These are phyloP conservation scores for Melanerpes aurifrons DNA, from an alignment of 2,113 vertebrate genomes.

Conservation along the genomic window DNA sequence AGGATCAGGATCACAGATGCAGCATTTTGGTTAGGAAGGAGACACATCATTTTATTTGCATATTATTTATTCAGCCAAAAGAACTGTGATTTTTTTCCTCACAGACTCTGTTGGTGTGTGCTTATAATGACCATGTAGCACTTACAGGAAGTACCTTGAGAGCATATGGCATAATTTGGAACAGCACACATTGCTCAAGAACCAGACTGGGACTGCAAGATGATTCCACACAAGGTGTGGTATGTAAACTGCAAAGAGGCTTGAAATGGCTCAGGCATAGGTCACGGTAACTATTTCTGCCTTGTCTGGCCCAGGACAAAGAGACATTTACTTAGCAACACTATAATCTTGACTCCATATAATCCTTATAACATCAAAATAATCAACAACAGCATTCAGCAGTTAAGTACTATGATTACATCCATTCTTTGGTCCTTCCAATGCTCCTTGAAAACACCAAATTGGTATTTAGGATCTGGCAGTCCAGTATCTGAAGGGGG, in stretches of 20 bases:
- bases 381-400: not conserved
- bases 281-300: not conserved
- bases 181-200: not conserved
- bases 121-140: not conserved
- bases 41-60: constrained; percentile 29
- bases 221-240: not conserved
- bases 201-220: not conserved
- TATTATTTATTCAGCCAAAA: constrained; percentile 41
- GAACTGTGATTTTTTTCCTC: constrained; percentile 16
- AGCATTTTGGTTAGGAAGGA: not conserved
- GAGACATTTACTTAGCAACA: not conserved
- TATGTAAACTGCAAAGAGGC: not conserved
- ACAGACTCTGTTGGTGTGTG: not conserved
- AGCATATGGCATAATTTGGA: not conserved
- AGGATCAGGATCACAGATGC: not conserved
- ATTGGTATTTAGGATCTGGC: not conserved
- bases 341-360: not conserved
- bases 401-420: not conserved
- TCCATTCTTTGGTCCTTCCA: not conserved
- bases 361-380: not conserved
- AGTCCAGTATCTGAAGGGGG: too few relatives aligned
- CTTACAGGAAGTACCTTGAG: not conserved
- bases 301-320: not conserved
- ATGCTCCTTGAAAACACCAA: not conserved
- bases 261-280: not conserved